Conservation (phyloP, 2,113 vertebrate genomes). For the Scomber scombrus region DNA sequence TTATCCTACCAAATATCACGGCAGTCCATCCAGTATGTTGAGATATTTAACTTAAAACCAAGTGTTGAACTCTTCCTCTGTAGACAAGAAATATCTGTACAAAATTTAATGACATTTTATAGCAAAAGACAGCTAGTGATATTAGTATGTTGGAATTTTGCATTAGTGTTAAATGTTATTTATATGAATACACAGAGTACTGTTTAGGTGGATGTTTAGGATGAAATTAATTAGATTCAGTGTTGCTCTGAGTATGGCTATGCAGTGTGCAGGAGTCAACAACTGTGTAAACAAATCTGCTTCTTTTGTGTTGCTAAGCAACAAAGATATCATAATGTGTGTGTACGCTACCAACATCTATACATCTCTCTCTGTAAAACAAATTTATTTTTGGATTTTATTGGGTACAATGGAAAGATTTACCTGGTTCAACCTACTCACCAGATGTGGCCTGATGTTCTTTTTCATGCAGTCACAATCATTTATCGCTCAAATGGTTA, state of each 20-base stretch:
- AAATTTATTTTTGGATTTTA: neutral
- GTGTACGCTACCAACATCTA: neutral
- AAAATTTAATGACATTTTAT: too few relatives aligned
- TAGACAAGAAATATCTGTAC: too few relatives aligned
- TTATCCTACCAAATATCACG: too few relatives aligned
- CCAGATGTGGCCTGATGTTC: constrained; percentile 2
- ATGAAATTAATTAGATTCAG: neutral
- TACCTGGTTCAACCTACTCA: neutral
- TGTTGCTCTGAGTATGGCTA: constrained; percentile 3
- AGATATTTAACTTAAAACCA: too few relatives aligned
- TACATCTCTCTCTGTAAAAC: constrained; percentile 23
- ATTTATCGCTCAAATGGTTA: neutral
- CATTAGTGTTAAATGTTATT: neutral
- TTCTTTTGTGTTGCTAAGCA: constrained; percentile 65
- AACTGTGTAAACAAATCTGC: constrained; percentile 34
- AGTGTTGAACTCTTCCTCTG: too few relatives aligned
- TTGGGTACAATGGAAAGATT: neutral
- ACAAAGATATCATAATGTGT: constrained; percentile 42
- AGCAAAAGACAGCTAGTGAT: neutral
- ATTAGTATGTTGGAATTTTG: neutral
- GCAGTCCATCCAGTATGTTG: too few relatives aligned
- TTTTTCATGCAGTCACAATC: neutral
- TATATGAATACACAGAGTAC: neutral
- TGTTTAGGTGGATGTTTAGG: neutral
- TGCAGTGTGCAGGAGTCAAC: constrained; percentile 17